Base-by-base conservation (phyloP, 2,888 invertebrate species). In the Ommatoiulus sabulosus region DNA sequence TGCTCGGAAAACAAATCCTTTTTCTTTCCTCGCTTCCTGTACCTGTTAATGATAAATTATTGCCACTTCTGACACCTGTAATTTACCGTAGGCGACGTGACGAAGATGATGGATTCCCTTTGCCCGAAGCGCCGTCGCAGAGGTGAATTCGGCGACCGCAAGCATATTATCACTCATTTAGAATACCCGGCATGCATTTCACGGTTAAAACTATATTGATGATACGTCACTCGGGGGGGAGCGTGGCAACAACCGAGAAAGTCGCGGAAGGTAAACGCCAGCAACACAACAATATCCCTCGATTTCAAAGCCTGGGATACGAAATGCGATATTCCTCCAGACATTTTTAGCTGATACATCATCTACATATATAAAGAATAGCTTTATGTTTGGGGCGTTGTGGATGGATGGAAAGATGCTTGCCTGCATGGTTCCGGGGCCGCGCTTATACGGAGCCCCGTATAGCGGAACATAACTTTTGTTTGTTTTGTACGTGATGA, bases 31-130 rank as follows among this genome's bases (percentile, higher is more conserved):
- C 35, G 35, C 4, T 12, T 12, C 35, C 35, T 80, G 10, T 80
- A 80, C 80, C 80, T 80, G 35, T 3, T 80, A 80, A 80, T 80
- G 80, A 80, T 80, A 80, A 80, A 80, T 80, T 35, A 80, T 80
- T 7, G 80, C 80, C 80, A 43, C 80, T 80, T 80, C 35, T 80
- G 80, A 80, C 80, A 80, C 80, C 80, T 80, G 80, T 35, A 80
- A 80, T 80, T 80, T 80, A 80, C 35, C 35, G 15, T 35, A 10
- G 72, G 72, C 24, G 72, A n/a, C 20, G 24, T 72, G 72, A 72
- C 72, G 80, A 80, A 80, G 35, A 80, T 80, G 80, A 80, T 80
- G 80, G 80, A 80, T 80, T 43, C 80, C 72, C 35, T 35, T 43
- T 80, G 80, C 80, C 80, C 10, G 35, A 12, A 80, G 80, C 80